These are phyloP conservation scores for Heliothis peltigera DNA, from an alignment of 2,888 invertebrate genomes.

Conservation along the genomic window DNA sequence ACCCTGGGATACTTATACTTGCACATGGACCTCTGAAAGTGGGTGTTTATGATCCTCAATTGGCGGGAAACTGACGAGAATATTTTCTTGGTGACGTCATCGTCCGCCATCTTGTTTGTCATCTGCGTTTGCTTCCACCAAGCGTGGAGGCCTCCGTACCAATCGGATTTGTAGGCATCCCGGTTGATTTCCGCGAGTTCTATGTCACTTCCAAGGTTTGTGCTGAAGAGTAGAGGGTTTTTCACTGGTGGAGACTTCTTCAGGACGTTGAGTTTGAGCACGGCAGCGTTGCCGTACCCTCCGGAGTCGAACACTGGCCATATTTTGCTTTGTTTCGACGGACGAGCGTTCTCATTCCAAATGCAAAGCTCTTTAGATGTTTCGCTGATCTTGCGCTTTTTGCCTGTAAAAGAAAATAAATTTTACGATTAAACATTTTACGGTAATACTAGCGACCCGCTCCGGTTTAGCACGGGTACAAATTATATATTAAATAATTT, in stretches of 20 bases:
- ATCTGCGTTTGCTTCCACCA: constrained; percentile 81
- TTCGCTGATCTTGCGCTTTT: constrained; percentile 82
- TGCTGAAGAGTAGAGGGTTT: constrained; percentile 77
- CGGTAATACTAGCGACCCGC: no score
- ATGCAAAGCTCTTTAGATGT: constrained; percentile 76
- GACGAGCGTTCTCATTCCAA: constrained; percentile 76
- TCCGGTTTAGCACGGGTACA: no score
- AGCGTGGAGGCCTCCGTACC: constrained; percentile 77
- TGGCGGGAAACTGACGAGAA: constrained; percentile 85
- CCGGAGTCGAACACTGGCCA: constrained; percentile 89
- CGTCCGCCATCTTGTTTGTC: constrained; percentile 71
- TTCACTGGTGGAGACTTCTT: constrained; percentile 70
- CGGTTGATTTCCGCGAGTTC: constrained; percentile 64
- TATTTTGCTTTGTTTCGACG: constrained; percentile 83
- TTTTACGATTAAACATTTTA: neutral
- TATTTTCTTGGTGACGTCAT: constrained; percentile 80
- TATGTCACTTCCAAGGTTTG: constrained; percentile 50
- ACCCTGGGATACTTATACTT: constrained; percentile 86
- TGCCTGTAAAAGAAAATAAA: constrained; percentile 72
- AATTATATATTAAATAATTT: no score
- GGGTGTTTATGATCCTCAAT: constrained; percentile 82
- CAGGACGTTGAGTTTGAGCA: constrained; percentile 73
- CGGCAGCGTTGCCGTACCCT: constrained; percentile 78
- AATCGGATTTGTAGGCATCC: constrained; percentile 69
- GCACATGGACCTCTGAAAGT: constrained; percentile 82